Evolutionary conservation across 2,797 vertebrate genomes (phyloP).

Genomic region (Eurystomus glaucurus): DNA sequence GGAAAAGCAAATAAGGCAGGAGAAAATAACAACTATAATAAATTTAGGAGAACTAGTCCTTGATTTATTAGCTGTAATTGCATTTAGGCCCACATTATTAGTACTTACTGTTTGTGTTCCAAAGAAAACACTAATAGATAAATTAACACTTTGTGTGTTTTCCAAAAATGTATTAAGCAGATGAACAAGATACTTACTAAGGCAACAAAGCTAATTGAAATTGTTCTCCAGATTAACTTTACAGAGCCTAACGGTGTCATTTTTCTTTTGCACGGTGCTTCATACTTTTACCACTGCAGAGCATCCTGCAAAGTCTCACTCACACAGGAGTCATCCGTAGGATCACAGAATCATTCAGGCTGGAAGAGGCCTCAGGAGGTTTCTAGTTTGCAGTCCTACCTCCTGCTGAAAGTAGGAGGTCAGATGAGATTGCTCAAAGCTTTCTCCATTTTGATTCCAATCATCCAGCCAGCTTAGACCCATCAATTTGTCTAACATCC

Average conservation of each 20-base stretch:
- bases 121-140: conserved; percentile 15
- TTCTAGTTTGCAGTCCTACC: background rate
- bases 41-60: background rate
- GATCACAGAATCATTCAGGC: background rate
- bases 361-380: background rate
- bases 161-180: background rate
- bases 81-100: background rate
- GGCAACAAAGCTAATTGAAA: conserved; percentile 14
- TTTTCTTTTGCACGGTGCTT: background rate
- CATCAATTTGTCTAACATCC: background rate
- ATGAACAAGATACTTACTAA: background rate
- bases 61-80: background rate
- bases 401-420: background rate
- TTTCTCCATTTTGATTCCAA: background rate
- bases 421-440: background rate
- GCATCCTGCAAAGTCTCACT: background rate
- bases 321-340: background rate
- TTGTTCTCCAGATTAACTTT: background rate
- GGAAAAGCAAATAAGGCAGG: background rate
- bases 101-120: background rate
- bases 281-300: background rate
- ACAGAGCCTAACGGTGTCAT: background rate
- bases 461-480: background rate
- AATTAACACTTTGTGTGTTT: conserved; percentile 11
- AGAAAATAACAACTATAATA: background rate